These are phyloP conservation scores for Varanus salvator DNA, from an alignment of 2,113 vertebrate species.

Conservation along the genomic window DNA sequence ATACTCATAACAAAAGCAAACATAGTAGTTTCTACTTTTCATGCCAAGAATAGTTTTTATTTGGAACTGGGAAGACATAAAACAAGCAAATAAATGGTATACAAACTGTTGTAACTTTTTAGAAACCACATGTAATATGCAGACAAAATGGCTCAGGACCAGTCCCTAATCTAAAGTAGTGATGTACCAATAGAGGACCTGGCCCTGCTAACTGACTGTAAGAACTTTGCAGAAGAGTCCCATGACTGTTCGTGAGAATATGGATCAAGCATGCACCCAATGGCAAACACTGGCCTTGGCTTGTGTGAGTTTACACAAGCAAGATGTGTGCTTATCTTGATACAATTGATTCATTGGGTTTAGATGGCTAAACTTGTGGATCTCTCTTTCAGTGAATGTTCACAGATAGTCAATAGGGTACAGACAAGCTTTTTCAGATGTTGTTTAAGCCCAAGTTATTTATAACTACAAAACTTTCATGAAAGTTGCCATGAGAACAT, in stretches of 20 bases:
- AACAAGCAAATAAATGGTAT: constrained; percentile 9
- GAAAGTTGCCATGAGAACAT: no score
- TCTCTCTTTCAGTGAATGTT: not conserved
- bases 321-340: not conserved
- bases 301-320: not conserved
- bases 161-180: not conserved
- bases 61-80: constrained; percentile 17
- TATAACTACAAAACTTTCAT: no score
- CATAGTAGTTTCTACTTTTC: constrained; percentile 9
- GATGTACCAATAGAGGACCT: not conserved
- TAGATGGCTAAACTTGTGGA: not conserved
- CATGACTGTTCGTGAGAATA: not conserved
- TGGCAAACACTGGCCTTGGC: not conserved
- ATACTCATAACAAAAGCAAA: not conserved
- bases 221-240: not conserved
- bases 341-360: not conserved
- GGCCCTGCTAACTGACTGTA: no score
- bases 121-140: constrained; percentile 1
- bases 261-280: not conserved
- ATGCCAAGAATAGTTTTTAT: constrained; percentile 25
- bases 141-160: not conserved
- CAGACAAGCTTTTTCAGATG: no score
- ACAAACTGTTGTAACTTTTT: not conserved
- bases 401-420: no score
- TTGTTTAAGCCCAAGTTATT: no score